A percentile compares a stretch with the other conserved stretches of the same genome.
Conservation (phyloP, 1,140 invertebrate species). For the Heterodera schachtii region DNA sequence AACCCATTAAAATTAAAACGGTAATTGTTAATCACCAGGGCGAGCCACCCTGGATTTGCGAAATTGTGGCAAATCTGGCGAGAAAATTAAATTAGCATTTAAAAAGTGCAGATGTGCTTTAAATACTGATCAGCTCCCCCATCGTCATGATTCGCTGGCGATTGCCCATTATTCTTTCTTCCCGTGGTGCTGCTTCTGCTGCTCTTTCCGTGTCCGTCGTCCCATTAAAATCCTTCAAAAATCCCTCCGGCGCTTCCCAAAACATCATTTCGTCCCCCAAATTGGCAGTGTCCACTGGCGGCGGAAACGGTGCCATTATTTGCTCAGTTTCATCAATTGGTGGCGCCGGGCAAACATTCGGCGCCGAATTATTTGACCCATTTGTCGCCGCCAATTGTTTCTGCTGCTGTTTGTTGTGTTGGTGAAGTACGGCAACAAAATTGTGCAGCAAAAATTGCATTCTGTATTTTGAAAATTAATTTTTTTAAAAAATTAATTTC, state of each 20-base stretch:
- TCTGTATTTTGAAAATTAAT: neutral
- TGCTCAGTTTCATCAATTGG: neutral
- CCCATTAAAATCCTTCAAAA: neutral
- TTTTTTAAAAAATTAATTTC: too few species aligned
- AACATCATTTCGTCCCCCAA: neutral
- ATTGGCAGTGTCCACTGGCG: neutral
- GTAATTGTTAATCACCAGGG: too few species aligned
- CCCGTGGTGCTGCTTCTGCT: neutral
- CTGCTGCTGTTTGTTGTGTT: neutral
- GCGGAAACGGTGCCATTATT: neutral
- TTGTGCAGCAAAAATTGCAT: neutral
- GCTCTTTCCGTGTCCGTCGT: neutral
- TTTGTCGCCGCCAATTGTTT: neutral
- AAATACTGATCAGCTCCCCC: neutral
- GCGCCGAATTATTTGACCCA: neutral
- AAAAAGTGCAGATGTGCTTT: too few species aligned
- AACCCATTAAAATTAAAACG: too few species aligned
- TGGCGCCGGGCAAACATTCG: neutral
- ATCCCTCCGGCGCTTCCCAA: neutral
- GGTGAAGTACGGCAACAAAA: neutral
- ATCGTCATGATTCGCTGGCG: neutral
- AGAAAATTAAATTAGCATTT: too few species aligned
- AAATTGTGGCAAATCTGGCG: too few species aligned
- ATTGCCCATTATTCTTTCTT: neutral
- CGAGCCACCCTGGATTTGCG: too few species aligned